Percentiles rank a stretch among this genome's conserved stretches.
phyloP scores from a whole-genome alignment of 2,888 invertebrate species.

The Agonopterix alstromeriana region DNA sequence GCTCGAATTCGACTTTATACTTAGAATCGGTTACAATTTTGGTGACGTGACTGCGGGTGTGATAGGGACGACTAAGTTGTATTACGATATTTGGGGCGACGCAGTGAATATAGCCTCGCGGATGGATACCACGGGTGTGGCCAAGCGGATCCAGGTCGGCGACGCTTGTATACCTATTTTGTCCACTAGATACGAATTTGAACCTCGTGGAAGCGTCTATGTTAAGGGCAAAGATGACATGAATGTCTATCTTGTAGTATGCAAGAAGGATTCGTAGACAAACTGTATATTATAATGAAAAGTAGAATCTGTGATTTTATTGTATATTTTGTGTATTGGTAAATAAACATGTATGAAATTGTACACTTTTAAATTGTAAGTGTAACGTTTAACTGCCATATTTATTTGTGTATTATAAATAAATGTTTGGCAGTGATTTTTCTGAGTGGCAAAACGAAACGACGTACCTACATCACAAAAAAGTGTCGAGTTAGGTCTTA shows the following conservation, averaged over 20 bases:
- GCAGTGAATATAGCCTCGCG: slow-evolving; percentile 97
- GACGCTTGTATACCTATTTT: slow-evolving; percentile 85
- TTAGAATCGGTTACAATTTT: slow-evolving; percentile 92
- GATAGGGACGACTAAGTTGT: slow-evolving; percentile 96
- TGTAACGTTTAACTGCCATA: slow-evolving; percentile 6
- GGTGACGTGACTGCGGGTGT: slow-evolving; percentile 98
- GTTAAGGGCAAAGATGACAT: slow-evolving; percentile 98
- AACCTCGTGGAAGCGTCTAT: slow-evolving; percentile 94
- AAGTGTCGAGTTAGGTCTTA: too few relatives aligned
- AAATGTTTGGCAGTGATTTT: too few relatives aligned
- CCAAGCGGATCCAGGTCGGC: slow-evolving; percentile 89
- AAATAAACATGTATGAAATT: slow-evolving; percentile 17
- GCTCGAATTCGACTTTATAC: slow-evolving; percentile 90
- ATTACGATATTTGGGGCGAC: slow-evolving; percentile 99
- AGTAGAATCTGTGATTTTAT: slow-evolving; percentile 72
- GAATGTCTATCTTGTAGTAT: slow-evolving; percentile 88
- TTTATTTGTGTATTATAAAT: slow-evolving; percentile 19
- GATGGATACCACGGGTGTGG: slow-evolving; percentile 97
- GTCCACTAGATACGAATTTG: slow-evolving; percentile 87
- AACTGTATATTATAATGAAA: slow-evolving; percentile 33
- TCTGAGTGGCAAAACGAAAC: too few relatives aligned
- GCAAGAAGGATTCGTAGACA: slow-evolving; percentile 66
- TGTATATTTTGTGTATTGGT: slow-evolving; percentile 46
- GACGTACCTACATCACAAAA: too few relatives aligned
- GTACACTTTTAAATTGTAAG: slow-evolving; percentile 5